Evolutionary conservation across 2,797 vertebrate genomes (phyloP), one percentile per base, ranked within the genome.

Genomic region (Parauchenoglanis punctatus): DNA sequence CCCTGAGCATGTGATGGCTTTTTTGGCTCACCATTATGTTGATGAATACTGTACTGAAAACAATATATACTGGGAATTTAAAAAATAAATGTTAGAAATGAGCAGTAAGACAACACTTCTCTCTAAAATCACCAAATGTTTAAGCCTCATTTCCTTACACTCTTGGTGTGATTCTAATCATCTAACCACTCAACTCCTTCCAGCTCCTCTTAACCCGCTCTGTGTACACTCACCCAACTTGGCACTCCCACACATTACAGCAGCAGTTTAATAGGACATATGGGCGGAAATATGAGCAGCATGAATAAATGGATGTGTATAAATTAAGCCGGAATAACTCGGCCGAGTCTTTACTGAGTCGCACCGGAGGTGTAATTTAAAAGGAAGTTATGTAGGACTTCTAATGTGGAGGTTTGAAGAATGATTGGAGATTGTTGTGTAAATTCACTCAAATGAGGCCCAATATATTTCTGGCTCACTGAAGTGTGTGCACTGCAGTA

Each of bases 251-350:
- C 93, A 92, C 93, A 94, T 93, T 93, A 93, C 94, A 94, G 93
- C 94, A 92, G 93, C 90, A 91, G 44, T 78, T 91, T 95, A 95
- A 96, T 95, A 94, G 93, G 95, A 96, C 85, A 90, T 86, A 44
- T 7, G 2, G 35, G 72, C 90, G 85, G 86, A 91, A 93, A 94
- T 94, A 93, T 93, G 94, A 93, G 91, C 87, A 93, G 92, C 85
- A 81, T 86, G 88, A 88, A 90, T 90, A 87, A 83, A 87, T 95
- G 93, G 93, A 95, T 94, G 94, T 94, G 93, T 94, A 94, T 94
- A 94, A 95, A 94, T 93, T 90, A 94, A 93, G 93, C 90, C 91
- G 84, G 44, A 73, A 54, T n/a, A 61, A 93, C 91, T 93, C 93
- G 23, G 92, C 91, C 92, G 6, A 81, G 90, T 91, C 92, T 95